These are phyloP conservation scores for Leucozona laternaria DNA, from an alignment of 2,888 invertebrate species.

Conservation along the genomic window DNA sequence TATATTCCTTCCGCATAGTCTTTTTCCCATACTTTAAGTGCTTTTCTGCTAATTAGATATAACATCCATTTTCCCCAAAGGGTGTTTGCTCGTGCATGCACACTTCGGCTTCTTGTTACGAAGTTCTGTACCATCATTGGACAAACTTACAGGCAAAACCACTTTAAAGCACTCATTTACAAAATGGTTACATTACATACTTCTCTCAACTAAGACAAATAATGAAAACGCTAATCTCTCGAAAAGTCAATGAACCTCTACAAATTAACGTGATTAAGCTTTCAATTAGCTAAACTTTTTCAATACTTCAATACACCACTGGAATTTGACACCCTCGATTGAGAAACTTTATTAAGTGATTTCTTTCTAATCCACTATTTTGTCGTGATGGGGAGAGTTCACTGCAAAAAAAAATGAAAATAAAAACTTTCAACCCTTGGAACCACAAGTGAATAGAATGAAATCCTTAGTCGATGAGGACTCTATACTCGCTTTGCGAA, in stretches of 20 bases:
- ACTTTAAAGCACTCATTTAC: conserved; percentile 47
- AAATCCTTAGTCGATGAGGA: conserved; percentile 24
- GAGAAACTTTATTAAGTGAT: conserved; percentile 19
- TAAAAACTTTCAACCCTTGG: conserved; percentile 3
- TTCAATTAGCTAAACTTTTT: conserved; percentile 58
- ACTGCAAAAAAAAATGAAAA: not conserved
- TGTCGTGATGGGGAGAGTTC: not conserved
- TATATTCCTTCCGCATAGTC: not conserved
- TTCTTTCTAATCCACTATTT: conserved; percentile 13
- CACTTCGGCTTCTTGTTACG: conserved; percentile 26
- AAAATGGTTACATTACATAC: conserved; percentile 56
- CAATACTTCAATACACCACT: conserved; percentile 41
- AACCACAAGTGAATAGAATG: conserved; percentile 22
- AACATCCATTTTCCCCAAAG: conserved; percentile 46
- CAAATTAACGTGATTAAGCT: conserved; percentile 56
- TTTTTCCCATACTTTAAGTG: conserved; percentile 19
- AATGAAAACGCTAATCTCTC: conserved; percentile 51
- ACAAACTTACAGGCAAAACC: conserved; percentile 42
- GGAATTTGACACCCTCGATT: conserved; percentile 36
- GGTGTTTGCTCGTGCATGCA: conserved; percentile 51
- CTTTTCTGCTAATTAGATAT: conserved; percentile 50
- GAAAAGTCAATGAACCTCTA: conserved; percentile 54
- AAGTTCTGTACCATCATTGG: conserved; percentile 13
- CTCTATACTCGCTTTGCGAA: conserved; percentile 1
- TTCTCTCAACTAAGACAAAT: conserved; percentile 48